Conservation (phyloP, 2,888 invertebrate genomes). For the Stenolophus ochropezus region DNA sequence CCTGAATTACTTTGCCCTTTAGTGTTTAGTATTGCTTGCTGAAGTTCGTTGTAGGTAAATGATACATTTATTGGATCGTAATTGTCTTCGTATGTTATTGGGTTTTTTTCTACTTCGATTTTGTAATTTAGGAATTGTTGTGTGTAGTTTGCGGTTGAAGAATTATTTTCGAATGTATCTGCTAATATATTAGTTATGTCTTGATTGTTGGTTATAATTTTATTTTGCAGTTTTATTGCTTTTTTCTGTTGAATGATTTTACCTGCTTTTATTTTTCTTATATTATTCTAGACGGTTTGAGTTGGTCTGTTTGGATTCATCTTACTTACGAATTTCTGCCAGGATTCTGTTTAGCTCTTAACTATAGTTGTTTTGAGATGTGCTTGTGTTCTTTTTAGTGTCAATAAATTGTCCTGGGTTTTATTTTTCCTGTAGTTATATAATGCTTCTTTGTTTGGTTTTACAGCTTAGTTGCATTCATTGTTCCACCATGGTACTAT, state of each 20-base stretch:
- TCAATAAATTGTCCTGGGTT: background rate
- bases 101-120: background rate
- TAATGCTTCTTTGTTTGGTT: background rate
- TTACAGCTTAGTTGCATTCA: background rate
- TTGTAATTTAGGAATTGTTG: background rate
- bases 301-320: background rate
- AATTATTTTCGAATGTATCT: background rate
- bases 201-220: background rate
- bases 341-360: slow-evolving; percentile 1
- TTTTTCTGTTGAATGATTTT: slow-evolving; percentile 4
- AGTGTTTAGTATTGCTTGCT: too few relatives aligned
- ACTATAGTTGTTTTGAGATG: background rate
- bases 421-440: background rate
- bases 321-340: background rate
- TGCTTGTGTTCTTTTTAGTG: background rate
- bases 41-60: too few relatives aligned
- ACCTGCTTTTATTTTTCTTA: background rate
- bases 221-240: background rate
- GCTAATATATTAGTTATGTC: slow-evolving; percentile 8
- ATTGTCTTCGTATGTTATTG: too few relatives aligned
- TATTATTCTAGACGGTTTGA: background rate
- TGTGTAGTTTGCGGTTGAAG: background rate
- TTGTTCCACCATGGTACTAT: slow-evolving; percentile 3
- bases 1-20: too few relatives aligned
- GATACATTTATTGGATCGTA: too few relatives aligned